These are phyloP conservation scores for Dermochelys coriacea DNA, from an alignment of 2,797 vertebrate species.

Conservation along the genomic window DNA sequence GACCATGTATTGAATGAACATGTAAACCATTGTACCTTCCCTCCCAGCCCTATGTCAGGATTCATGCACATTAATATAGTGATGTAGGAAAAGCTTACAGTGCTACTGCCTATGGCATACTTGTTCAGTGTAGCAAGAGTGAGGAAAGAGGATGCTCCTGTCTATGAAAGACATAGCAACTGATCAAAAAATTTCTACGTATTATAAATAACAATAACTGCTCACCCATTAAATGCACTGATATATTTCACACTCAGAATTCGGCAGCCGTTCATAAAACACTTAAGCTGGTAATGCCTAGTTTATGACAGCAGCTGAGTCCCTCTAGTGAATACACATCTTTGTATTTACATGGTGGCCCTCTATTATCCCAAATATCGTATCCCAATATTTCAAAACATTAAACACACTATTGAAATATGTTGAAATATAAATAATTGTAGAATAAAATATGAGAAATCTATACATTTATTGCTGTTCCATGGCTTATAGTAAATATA, in stretches of 20 bases:
- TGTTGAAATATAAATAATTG: not conserved
- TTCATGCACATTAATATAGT: not conserved
- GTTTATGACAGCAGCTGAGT: not conserved
- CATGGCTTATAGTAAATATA: constrained; percentile 18
- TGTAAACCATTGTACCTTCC: not conserved
- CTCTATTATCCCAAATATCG: constrained; percentile 37
- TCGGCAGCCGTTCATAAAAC: constrained; percentile 20
- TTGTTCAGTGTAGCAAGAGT: not conserved
- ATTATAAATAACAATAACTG: constrained; percentile 21
- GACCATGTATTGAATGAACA: not conserved
- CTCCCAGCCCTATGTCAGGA: not conserved
- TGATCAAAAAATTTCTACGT: not conserved
- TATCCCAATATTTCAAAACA: not conserved
- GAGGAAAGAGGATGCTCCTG: not conserved
- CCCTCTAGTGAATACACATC: constrained; percentile 34
- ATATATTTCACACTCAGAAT: constrained; percentile 17
- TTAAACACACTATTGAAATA: constrained; percentile 44
- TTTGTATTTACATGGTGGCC: not conserved
- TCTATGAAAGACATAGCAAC: not conserved
- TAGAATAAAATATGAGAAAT: constrained; percentile 28
- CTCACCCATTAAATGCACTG: not conserved
- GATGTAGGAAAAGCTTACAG: not conserved
- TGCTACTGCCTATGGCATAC: not conserved
- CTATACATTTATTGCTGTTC: not conserved
- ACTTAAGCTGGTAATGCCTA: not conserved